phyloP scores from a whole-genome alignment of 2,113 vertebrate genomes.

The Bagarius yarrelli region DNA sequence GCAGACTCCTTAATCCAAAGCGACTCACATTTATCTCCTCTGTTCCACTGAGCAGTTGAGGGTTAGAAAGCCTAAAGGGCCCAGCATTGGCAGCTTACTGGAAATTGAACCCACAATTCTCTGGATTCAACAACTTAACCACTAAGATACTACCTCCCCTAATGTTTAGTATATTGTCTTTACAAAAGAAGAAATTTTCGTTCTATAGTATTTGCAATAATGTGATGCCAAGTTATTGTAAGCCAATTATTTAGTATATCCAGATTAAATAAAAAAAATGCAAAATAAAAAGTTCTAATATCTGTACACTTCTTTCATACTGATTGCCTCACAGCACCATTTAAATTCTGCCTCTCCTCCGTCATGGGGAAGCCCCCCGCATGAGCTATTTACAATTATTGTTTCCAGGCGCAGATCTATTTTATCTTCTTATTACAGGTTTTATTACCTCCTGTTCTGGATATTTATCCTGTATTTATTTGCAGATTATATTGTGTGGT shows the following conservation, averaged over 20 bases:
- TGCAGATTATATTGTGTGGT: slow-evolving; percentile 42
- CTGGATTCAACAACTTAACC: too few relatives aligned
- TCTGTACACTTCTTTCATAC: neutral
- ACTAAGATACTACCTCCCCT: too few relatives aligned
- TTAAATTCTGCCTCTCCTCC: slow-evolving; percentile 1
- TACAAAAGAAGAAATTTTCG: too few relatives aligned
- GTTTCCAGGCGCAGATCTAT: slow-evolving; percentile 26
- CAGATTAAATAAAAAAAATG: neutral
- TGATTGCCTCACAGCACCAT: slow-evolving; percentile 2
- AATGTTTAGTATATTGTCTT: too few relatives aligned
- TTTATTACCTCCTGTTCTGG: slow-evolving; percentile 9
- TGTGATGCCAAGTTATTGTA: neutral
- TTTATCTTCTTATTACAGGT: slow-evolving; percentile 2
- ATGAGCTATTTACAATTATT: slow-evolving; percentile 20
- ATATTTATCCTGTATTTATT: neutral
- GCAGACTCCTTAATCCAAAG: too few relatives aligned
- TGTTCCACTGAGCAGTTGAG: too few relatives aligned
- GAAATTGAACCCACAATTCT: too few relatives aligned
- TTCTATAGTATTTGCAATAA: neutral
- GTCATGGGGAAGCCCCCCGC: neutral
- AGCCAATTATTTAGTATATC: neutral
- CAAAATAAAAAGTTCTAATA: neutral
- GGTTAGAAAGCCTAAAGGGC: too few relatives aligned
- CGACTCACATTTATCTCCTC: too few relatives aligned
- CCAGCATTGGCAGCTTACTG: too few relatives aligned